Base-by-base conservation (phyloP, 2,113 vertebrate species). In the Triplophysa tibetana region DNA sequence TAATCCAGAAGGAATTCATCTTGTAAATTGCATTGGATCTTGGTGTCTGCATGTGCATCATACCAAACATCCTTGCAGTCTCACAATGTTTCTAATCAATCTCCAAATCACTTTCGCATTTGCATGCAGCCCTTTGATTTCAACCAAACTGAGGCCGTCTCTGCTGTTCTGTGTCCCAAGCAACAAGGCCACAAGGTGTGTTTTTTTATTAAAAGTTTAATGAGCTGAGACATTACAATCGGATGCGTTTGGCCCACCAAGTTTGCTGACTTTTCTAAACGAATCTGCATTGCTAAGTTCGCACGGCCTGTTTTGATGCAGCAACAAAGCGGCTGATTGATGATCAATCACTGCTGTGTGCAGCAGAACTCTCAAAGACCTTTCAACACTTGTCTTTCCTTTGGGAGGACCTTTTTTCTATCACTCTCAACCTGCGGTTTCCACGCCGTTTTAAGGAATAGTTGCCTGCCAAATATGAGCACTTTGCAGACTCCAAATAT, bases 321-420 rank as follows among this genome's bases (percentile, higher is more conserved):
- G 72, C 17, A 68, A 81, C 54, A 83, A 82, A 85, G 61, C 80
- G 14, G 50, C 48, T 6, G 26, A 86, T 85, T 79, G 77, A 80
- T 86, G 84, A 84, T 86, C 88, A 89, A 90, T 86, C 86, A 88
- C 86, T 84, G 66, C 75, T 24, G 41, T 86, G 81, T 83, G 56
- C 81, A 78, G 83, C 58, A 76, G 61, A 83, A 85, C 70, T 83
- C 82, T 87, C 77, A 80, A 68, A 85, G 80, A 66, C 77, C 84
- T 92, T 90, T 89, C 88, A 91, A 85, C 86, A 88, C 87, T 89
- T 89, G 84, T 89, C 75, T 86, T 84, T 87, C 83, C 84, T 87
- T 82, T 81, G 81, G 82, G 87, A 87, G 84, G 67, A n/a, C 60
- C 70, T 81, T 76, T 43, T 79, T 64, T 75, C 75, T 86, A 82